phyloP scores from a whole-genome alignment of 2,113 vertebrate species.

The Melanotaenia duboulayi region DNA sequence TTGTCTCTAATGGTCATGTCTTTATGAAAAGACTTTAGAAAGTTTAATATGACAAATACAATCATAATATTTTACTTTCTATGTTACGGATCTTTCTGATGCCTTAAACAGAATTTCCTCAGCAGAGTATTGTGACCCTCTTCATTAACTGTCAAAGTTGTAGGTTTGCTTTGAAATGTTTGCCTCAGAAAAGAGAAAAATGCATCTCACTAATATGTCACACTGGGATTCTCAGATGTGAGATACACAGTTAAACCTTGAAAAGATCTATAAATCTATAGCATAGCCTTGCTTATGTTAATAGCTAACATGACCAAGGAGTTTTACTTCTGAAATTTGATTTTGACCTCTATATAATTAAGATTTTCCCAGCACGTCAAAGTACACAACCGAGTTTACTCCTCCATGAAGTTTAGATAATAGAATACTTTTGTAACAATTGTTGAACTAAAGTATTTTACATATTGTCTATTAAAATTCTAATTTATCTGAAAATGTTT shows the following conservation, averaged over 20 bases:
- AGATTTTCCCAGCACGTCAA: slow-evolving; percentile 11
- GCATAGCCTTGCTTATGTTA: slow-evolving; percentile 7
- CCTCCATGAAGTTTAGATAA: slow-evolving; percentile 36
- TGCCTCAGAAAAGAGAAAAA: slow-evolving; percentile 2
- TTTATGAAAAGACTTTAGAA: too few species aligned
- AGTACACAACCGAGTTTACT: neutral
- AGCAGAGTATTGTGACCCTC: neutral
- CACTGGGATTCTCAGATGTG: neutral
- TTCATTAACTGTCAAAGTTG: neutral
- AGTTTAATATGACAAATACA: too few species aligned
- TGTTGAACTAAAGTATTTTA: slow-evolving; percentile 43
- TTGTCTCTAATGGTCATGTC: too few species aligned
- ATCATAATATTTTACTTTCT: neutral
- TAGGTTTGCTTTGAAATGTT: neutral
- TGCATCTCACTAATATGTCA: too few species aligned
- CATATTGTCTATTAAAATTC: slow-evolving; percentile 28
- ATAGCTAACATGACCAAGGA: slow-evolving; percentile 28
- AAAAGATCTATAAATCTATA: neutral
- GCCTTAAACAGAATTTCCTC: neutral
- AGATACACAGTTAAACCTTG: neutral
- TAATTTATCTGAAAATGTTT: slow-evolving; percentile 22
- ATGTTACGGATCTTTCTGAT: neutral
- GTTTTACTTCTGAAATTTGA: slow-evolving; percentile 40
- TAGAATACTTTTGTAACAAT: slow-evolving; percentile 41
- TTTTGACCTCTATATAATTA: slow-evolving; percentile 27